Evolutionary conservation across 1,140 invertebrate genomes (phyloP), one percentile per base, ranked within the genome.

Genomic region (Steinernema feltiae): DNA sequence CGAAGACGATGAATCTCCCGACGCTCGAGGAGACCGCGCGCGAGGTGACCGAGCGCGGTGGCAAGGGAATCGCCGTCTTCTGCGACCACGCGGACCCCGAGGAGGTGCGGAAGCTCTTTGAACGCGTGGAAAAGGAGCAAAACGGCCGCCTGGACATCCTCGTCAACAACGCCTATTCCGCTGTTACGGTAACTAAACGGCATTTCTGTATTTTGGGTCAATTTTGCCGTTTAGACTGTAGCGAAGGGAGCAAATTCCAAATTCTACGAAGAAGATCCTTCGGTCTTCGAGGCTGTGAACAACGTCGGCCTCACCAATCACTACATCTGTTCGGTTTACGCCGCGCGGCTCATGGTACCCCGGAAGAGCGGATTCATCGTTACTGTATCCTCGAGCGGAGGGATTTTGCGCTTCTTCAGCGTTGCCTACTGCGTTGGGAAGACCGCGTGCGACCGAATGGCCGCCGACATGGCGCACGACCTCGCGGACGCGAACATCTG

Each of bases 151-250:
- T 89, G 29, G 87, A 89, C 76, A 81, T 89, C 72, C 80, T 89
- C 12, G 88, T 89, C 31, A 89, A 89, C 76, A 89, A 89, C 80
- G 88, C 88, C 12, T 89, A 86, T 79, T 82, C 87, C 46, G 88
- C 81, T 3, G 87, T 87, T 41, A 41, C 35, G 35, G 35, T 41
- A 41, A n/a, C n/a, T n/a, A n/a, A n/a, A n/a, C n/a, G 35, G 35
- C 18, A 7, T 18, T 41, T 18, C 18, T 18, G 18, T 41, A 41
- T 18, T 41, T 41, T 41, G 18, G 7, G 35, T 41, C 18, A 41
- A 41, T 41, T 18, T 41, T 41, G 35, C 35, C 18, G 53, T 27
- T 63, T 27, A 63, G 53, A 17, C 53, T 27, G 53, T 63, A 3
- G 53, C 53, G 3, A 63, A 63, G 24, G 53, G 53, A 3, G 53